phyloP scores from a whole-genome alignment of 2,888 invertebrate genomes.

The Byasa hedistus region DNA sequence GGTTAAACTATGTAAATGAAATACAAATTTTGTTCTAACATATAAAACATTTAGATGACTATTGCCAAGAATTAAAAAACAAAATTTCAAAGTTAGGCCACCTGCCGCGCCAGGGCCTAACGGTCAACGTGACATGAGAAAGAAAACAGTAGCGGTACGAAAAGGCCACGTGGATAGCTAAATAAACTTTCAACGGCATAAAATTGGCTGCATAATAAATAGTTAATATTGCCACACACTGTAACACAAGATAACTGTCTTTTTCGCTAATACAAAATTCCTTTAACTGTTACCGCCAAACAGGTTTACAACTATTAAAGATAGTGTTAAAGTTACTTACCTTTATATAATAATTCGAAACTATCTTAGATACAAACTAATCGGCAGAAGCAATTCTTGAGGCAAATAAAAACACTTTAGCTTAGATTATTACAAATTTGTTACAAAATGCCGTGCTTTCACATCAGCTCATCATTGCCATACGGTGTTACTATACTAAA shows the following conservation, averaged over 20 bases:
- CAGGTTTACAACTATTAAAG: neutral
- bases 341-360: neutral
- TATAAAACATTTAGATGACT: too few relatives aligned
- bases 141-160: constrained; percentile 6
- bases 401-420: neutral
- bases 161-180: constrained; percentile 17
- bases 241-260: neutral
- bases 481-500: too few relatives aligned
- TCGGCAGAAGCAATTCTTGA: too few relatives aligned
- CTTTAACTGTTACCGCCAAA: constrained; percentile 24
- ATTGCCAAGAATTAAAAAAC: too few relatives aligned
- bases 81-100: constrained; percentile 2
- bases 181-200: neutral
- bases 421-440: neutral
- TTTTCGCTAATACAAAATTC: constrained; percentile 1
- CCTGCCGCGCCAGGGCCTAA: constrained; percentile 14
- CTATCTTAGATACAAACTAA: neutral
- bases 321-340: constrained; percentile 12
- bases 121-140: constrained; percentile 23
- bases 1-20: too few relatives aligned
- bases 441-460: neutral
- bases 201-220: neutral
- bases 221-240: neutral
- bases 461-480: constrained; percentile 2
- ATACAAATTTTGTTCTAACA: too few relatives aligned